These are phyloP conservation scores for Virgularia gustaviana DNA, from an alignment of 92 coral and sea anemone species.

Conservation along the genomic window DNA sequence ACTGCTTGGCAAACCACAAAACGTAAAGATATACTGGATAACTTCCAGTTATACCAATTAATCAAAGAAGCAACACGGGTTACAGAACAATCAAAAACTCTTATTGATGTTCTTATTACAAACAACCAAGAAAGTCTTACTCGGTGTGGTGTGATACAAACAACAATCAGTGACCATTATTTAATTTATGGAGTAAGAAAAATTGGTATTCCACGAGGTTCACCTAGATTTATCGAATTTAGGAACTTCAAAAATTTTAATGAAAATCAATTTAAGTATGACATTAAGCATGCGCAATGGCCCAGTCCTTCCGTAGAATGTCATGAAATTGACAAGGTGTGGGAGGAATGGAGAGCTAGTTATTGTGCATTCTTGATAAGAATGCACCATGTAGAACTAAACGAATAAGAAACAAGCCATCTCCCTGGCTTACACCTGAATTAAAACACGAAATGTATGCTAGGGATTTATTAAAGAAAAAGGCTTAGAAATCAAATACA, in stretches of 20 bases:
- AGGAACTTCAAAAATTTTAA: conserved; percentile 39
- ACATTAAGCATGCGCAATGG: conserved; percentile 21
- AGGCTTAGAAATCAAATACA: conserved; percentile 30
- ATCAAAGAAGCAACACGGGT: conserved; percentile 47
- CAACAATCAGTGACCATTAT: conserved; percentile 46
- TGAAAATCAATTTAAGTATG: conserved; percentile 3
- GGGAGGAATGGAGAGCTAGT: conserved; percentile 33
- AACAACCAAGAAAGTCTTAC: conserved; percentile 31
- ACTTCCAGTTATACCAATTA: conserved; percentile 40
- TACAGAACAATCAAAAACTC: conserved; percentile 33
- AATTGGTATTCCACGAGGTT: conserved; percentile 40
- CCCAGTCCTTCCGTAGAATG: background rate
- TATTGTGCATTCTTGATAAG: conserved; percentile 39
- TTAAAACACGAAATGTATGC: conserved; percentile 15
- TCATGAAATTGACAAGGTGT: background rate
- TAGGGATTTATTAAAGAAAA: conserved; percentile 30
- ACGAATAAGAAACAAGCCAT: conserved; percentile 51
- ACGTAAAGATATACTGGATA: conserved; percentile 40
- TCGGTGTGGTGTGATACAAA: conserved; percentile 36
- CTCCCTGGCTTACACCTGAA: conserved; percentile 51
- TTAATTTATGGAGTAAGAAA: conserved; percentile 50
- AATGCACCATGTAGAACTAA: conserved; percentile 46
- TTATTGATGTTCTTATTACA: conserved; percentile 46
- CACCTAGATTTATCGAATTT: conserved; percentile 43
- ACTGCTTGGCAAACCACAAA: conserved; percentile 40